Evolutionary conservation across 2,888 invertebrate species (phyloP), one percentile per base, ranked within the genome.

Genomic region (Nephrocerus scutellatus): DNA sequence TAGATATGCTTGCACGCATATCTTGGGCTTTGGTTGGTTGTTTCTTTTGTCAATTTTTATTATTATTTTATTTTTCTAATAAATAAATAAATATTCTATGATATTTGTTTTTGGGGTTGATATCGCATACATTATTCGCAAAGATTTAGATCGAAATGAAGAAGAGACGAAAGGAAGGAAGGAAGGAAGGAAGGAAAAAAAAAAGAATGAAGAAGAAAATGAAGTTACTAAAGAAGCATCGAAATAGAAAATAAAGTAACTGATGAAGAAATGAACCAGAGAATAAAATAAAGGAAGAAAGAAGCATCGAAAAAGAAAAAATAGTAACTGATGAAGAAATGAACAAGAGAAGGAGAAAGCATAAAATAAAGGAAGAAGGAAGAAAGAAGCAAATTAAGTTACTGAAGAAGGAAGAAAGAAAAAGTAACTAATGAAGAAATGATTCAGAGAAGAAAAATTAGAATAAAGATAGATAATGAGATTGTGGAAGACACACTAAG

Each of bases 11-110:
- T n/a, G n/a, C n/a, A n/a, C n/a, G n/a, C n/a, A n/a, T n/a, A n/a
- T n/a, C n/a, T n/a, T n/a, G n/a, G n/a, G n/a, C n/a, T n/a, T n/a
- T n/a, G n/a, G 44, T 51, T 44, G 44, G 41, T 43, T 44, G 25
- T 39, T 41, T 47, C 13, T 38, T 34, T 40, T 44, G 10, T 36
- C 43, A 42, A 21, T 15, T 36, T 46, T 43, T 48, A 43, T 48
- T 47, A 44, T 39, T 32, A 39, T 41, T 53, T 59, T 59, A 59
- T 48, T 53, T 44, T 58, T 60, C 53, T 60, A 62, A 60, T 60
- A 62, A 59, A 58, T 61, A 62, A 62, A 62, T 62, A 62, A 62
- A 62, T 62, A 59, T 52, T 54, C 55, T 47, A 52, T 56, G 39
- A 42, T 46, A 37, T 47, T 29, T 28, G 42, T 44, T 41, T 38